phyloP scores from a whole-genome alignment of 37 sponge, comb jelly and placozoan genomes.

The Ephydatia muelleri region DNA sequence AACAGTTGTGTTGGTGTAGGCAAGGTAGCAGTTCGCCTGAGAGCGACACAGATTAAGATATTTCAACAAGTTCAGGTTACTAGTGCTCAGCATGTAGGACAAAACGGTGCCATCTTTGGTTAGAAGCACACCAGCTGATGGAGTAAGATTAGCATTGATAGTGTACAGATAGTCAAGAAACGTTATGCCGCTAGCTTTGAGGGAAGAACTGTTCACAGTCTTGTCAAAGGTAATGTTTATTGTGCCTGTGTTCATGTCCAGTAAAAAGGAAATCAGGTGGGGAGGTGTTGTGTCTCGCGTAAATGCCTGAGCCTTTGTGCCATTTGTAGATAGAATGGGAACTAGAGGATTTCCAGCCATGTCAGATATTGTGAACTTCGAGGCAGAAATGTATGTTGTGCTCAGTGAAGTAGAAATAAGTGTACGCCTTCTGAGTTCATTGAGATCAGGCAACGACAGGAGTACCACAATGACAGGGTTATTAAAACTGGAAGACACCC shows the following conservation, averaged over 20 bases:
- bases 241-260: slow-evolving; percentile 75
- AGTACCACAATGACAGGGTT: slow-evolving; percentile 65
- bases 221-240: slow-evolving; percentile 79
- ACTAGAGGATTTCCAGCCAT: slow-evolving; percentile 67
- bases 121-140: slow-evolving; percentile 34
- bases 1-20: slow-evolving; percentile 49
- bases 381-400: slow-evolving; percentile 61
- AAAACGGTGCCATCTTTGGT: slow-evolving; percentile 57
- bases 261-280: slow-evolving; percentile 41
- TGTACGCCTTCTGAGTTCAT: slow-evolving; percentile 70
- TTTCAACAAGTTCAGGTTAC: slow-evolving; percentile 78
- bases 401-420: slow-evolving; percentile 40
- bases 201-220: slow-evolving; percentile 71
- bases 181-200: slow-evolving; percentile 38
- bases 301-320: slow-evolving; percentile 26
- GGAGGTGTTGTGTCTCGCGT: slow-evolving; percentile 75
- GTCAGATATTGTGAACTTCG: slow-evolving; percentile 42
- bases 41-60: slow-evolving; percentile 71
- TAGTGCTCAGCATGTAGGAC: slow-evolving; percentile 51
- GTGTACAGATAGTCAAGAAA: slow-evolving; percentile 25
- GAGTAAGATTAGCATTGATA: slow-evolving; percentile 10
- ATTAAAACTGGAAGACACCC: slow-evolving; percentile 66
- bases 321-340: slow-evolving; percentile 19
- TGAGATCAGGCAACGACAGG: slow-evolving; percentile 62
- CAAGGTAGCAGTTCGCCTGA: slow-evolving; percentile 53